Conservation (phyloP, 2,888 invertebrate species). For the Prenolepis imparis region DNA sequence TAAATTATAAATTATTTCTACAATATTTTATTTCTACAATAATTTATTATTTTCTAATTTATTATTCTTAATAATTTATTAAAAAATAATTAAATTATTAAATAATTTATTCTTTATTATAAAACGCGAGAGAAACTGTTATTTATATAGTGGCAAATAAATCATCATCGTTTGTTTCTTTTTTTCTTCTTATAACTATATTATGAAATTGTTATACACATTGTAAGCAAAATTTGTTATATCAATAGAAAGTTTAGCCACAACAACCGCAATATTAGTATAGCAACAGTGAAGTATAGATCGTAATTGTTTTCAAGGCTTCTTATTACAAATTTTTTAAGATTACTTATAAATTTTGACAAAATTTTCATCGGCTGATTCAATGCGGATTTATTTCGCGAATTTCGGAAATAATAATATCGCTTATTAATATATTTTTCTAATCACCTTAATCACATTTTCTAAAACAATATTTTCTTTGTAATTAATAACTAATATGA, state of each 20-base stretch:
- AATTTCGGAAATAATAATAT: slow-evolving; percentile 18
- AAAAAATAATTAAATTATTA: too few species aligned
- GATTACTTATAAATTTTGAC: not conserved
- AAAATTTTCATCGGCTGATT: not conserved
- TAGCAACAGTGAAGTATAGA: not conserved
- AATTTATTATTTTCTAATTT: not conserved
- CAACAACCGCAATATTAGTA: slow-evolving; percentile 52
- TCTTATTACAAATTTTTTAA: slow-evolving; percentile 3
- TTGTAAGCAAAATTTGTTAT: slow-evolving; percentile 72
- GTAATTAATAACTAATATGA: not conserved
- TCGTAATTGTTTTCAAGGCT: not conserved
- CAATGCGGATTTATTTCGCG: not conserved
- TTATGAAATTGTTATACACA: slow-evolving; percentile 61
- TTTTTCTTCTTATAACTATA: slow-evolving; percentile 34
- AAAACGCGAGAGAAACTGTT: not conserved
- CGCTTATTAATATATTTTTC: not conserved
- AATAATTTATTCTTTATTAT: not conserved
- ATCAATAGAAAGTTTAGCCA: slow-evolving; percentile 80
- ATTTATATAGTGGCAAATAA: not conserved
- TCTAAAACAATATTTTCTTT: not conserved
- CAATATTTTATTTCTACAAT: not conserved
- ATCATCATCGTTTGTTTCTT: slow-evolving; percentile 5
- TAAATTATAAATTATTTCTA: not conserved
- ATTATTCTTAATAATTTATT: too few species aligned
- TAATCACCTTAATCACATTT: not conserved